phyloP scores from a whole-genome alignment of 2,113 vertebrate genomes.

The Mobula birostris region DNA sequence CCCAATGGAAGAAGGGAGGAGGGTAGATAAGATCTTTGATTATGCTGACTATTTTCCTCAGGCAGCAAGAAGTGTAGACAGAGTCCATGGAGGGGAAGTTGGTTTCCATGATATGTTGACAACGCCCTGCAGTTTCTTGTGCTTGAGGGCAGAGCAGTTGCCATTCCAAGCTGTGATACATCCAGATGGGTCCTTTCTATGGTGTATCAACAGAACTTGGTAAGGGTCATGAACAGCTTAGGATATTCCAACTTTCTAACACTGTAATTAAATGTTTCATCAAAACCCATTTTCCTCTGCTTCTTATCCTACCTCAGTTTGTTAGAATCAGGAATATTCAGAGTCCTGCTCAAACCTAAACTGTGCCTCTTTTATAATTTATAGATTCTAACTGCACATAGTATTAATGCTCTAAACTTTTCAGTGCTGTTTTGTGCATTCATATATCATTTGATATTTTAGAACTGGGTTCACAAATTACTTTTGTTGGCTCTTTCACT shows the following conservation, averaged over 20 bases:
- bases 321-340: neutral
- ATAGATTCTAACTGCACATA: neutral
- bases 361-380: neutral
- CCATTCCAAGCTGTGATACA: too few species aligned
- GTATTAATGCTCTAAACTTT: neutral
- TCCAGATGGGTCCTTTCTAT: too few species aligned
- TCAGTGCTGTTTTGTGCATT: neutral
- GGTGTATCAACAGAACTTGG: too few species aligned
- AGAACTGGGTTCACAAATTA: neutral
- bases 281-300: neutral
- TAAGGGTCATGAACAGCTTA: neutral
- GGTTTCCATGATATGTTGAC: too few species aligned
- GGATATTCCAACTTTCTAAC: neutral
- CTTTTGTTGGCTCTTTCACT: neutral
- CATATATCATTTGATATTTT: neutral
- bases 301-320: neutral
- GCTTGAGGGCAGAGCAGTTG: too few species aligned
- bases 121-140: too few species aligned
- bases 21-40: too few species aligned
- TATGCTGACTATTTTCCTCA: too few species aligned
- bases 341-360: neutral
- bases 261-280: neutral
- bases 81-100: too few species aligned
- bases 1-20: too few species aligned
- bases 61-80: too few species aligned